Percentiles rank a stretch among this genome's conserved stretches.
Conservation (phyloP, 2,888 invertebrate species). For the Pomacea canaliculata region DNA sequence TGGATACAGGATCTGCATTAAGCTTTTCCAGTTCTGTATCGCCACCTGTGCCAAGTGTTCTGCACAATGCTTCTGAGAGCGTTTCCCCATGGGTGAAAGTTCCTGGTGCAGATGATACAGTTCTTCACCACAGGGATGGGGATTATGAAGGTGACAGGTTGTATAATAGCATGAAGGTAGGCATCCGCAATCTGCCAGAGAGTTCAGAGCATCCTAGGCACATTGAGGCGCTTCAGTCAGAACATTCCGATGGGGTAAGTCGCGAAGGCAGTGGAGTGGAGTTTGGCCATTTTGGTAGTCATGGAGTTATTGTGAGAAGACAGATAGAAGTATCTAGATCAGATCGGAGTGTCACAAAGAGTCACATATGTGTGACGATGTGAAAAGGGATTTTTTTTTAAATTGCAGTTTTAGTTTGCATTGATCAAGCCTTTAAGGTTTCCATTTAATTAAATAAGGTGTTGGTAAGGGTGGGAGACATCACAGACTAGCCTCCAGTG, state of each 20-base stretch:
- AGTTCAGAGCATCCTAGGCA: background rate
- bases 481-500: no score
- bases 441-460: no score
- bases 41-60: background rate
- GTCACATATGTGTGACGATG: slow-evolving; percentile 16
- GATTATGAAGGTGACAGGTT: background rate
- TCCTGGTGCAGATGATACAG: background rate
- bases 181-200: background rate
- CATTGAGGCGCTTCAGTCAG: background rate
- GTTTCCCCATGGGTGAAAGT: background rate
- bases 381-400: background rate
- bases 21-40: no score
- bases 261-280: slow-evolving; percentile 4
- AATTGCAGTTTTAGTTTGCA: no score
- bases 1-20: background rate
- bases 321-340: slow-evolving; percentile 11
- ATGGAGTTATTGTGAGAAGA: slow-evolving; percentile 15
- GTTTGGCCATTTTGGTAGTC: slow-evolving; percentile 17
- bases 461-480: no score
- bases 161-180: background rate
- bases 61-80: background rate
- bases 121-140: background rate
- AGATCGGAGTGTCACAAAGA: background rate
- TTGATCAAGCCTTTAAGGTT: no score
- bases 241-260: slow-evolving; percentile 12